Evolutionary conservation across 2,797 vertebrate species (phyloP).

Genomic region (Leucoraja ocellata): DNA sequence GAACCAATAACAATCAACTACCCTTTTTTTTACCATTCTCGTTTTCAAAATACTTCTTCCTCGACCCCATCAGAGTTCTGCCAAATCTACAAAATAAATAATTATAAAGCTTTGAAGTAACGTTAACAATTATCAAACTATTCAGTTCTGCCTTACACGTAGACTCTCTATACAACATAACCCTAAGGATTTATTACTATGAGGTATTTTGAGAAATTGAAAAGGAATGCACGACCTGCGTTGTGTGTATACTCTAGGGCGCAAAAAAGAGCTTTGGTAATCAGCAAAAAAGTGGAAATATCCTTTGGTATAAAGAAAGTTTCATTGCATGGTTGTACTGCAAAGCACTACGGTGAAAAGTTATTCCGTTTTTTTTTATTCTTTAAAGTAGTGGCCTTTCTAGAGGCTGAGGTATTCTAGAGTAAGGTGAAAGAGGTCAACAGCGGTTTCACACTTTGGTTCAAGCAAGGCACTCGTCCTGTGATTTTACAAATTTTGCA

Average conservation of each 20-base stretch:
- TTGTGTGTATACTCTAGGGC: constrained; percentile 62
- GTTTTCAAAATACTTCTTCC: constrained; percentile 72
- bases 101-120: constrained; percentile 83
- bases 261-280: constrained; percentile 82
- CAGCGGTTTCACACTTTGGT: constrained; percentile 99
- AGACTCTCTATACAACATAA: constrained; percentile 93
- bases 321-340: constrained; percentile 95
- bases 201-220: constrained; percentile 98
- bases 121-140: constrained; percentile 84
- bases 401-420: constrained; percentile 99
- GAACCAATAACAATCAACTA: constrained; percentile 54
- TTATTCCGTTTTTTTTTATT: constrained; percentile 68
- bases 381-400: constrained; percentile 80
- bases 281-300: constrained; percentile 77
- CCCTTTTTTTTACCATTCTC: constrained; percentile 64
- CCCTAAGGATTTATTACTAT: constrained; percentile 94
- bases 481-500: constrained; percentile 92
- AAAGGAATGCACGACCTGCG: constrained; percentile 85
- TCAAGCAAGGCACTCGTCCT: constrained; percentile 99
- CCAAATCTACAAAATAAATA: constrained; percentile 83
- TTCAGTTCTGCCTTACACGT: constrained; percentile 87
- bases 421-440: constrained; percentile 96
- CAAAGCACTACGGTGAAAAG: constrained; percentile 94
- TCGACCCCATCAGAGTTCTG: constrained; percentile 72
- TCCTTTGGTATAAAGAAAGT: constrained; percentile 92